Base-by-base conservation (phyloP, 2,797 vertebrate species). In the Octomys mimax region DNA sequence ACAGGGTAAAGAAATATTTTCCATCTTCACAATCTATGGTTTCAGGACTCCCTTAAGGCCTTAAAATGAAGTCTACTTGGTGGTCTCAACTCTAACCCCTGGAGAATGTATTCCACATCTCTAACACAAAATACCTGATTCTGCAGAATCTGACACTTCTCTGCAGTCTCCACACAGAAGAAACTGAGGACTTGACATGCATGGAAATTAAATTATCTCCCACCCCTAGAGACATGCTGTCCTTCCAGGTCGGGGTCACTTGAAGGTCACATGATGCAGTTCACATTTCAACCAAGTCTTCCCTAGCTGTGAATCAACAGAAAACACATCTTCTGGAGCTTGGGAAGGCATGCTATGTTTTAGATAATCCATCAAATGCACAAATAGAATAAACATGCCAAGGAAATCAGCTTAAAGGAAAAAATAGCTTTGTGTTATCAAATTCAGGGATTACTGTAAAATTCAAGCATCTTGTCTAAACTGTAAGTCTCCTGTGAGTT, bases 201-300 rank as follows among this genome's bases (percentile, higher is more conserved):
- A 98, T 98, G 98, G 98, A 98, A 98, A 98, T 98, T 96, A 98
- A 98, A 98, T 98, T 98, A 98, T 97, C 96, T 98, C 52, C 87
- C 68, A 95, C 91, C 97, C 94, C 95, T 7, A 97, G 98, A 96
- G 98, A 95, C 22, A 49, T 31, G 95, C 95, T 95, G 96, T 98
- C 96, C 97, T 98, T 94, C 94, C 78, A 96, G 96, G 97, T 98
- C 97, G 98, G 97, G 96, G 95, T 96, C 92, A 97, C 42, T 78
- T 89, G 95, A 97, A 97, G 95, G 88, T 94, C 97, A 98, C 97
- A 96, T 16, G 52, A 93, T 87, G 95, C 92, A 98, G 87, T 89
- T 98, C 97, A 95, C 59, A 91, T 98, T 98, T 98, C 98, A 98
- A 97, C 93, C 89, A 89, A 71, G 90, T 92, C 87, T 71, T 42